These are phyloP conservation scores for Bursaphelenchus mucronatus DNA, from an alignment of 1,140 invertebrate genomes.

Conservation along the genomic window DNA sequence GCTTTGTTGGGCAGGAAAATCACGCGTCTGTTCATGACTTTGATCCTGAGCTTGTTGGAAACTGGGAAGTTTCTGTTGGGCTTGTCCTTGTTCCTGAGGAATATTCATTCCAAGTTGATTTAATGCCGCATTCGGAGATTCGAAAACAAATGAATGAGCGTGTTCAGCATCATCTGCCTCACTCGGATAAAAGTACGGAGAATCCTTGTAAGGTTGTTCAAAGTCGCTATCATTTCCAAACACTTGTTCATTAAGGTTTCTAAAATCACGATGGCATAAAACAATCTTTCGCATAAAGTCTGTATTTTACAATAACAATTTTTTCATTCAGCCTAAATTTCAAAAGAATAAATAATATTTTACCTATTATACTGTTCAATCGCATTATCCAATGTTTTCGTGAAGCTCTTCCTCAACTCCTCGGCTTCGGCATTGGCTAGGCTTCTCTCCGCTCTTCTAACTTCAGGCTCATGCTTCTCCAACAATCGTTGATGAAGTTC, in stretches of 20 bases:
- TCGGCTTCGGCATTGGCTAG: constrained; percentile 13
- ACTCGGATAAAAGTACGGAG: constrained; percentile 10
- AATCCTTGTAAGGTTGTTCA: constrained; percentile 6
- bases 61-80: no score
- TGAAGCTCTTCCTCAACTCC: constrained; percentile 4
- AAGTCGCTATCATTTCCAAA: constrained; percentile 16
- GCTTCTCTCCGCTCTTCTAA: constrained; percentile 3
- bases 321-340: neutral
- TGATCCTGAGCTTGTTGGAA: no score
- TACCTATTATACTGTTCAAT: constrained; percentile 18
- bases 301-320: no score
- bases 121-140: no score
- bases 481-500: constrained; percentile 16
- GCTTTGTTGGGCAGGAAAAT: no score
- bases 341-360: neutral
- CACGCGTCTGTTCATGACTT: no score
- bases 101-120: no score
- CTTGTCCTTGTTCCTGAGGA: no score
- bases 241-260: no score
- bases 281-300: no score
- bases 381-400: constrained; percentile 4
- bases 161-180: constrained; percentile 15
- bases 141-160: no score
- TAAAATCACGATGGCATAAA: no score
- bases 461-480: constrained; percentile 2